Percentiles rank a stretch among this genome's conserved stretches.
Conservation (phyloP, 2,797 vertebrate genomes). For the Strix occidentalis region DNA sequence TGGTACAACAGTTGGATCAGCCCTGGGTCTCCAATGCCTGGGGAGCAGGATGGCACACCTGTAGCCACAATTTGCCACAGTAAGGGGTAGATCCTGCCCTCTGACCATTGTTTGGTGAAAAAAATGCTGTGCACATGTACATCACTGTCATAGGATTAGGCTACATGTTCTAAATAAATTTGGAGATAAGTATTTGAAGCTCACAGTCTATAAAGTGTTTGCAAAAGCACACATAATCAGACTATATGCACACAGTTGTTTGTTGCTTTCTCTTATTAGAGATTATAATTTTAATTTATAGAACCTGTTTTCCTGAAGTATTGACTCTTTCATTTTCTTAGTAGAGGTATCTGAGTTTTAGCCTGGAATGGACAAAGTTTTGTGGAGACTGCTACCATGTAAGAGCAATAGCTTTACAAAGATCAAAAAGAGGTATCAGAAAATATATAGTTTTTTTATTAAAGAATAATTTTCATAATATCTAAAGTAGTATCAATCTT, state of each 20-base stretch:
- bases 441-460: not conserved
- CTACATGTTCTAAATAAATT: not conserved
- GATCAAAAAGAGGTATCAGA: not conserved
- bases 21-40: not conserved
- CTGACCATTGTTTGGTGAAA: not conserved
- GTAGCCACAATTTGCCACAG: not conserved
- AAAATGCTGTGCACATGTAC: not conserved
- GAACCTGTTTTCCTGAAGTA: not conserved
- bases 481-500: not conserved
- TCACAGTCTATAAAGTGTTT: not conserved
- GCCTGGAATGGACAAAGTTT: not conserved
- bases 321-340: not conserved
- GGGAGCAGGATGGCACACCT: not conserved
- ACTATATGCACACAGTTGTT: not conserved
- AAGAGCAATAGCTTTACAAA: not conserved
- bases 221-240: not conserved
- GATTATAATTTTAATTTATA: not conserved
- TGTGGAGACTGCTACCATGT: not conserved
- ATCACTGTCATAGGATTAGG: not conserved
- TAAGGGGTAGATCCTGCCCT: not conserved
- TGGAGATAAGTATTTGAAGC: not conserved
- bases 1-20: not conserved
- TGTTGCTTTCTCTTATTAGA: not conserved
- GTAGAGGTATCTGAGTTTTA: not conserved
- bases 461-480: not conserved